Evolutionary conservation across 2,888 invertebrate species (phyloP).

Genomic region (Synanthedon myopaeformis): DNA sequence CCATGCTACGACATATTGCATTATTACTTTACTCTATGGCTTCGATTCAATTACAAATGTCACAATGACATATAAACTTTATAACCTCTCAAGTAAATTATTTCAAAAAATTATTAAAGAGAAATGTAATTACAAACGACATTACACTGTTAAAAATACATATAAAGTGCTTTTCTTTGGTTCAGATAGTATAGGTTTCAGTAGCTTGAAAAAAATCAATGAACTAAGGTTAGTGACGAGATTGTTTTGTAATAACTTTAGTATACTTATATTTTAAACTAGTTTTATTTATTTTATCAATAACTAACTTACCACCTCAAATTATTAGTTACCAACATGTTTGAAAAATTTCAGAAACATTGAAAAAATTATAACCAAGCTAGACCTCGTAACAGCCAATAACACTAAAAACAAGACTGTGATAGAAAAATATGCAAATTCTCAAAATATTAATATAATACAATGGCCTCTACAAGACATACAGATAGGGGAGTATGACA

Average conservation of each 20-base stretch:
- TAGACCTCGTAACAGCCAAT: constrained; percentile 80
- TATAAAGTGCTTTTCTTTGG: constrained; percentile 81
- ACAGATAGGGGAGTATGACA: constrained; percentile 72
- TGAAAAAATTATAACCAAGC: constrained; percentile 53
- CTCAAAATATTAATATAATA: constrained; percentile 70
- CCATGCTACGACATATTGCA: too few relatives aligned
- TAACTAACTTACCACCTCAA: too few relatives aligned
- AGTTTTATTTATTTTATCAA: too few relatives aligned
- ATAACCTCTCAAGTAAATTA: constrained; percentile 33
- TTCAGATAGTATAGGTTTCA: constrained; percentile 84
- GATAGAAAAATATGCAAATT: constrained; percentile 76
- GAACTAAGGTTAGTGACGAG: constrained; percentile 70
- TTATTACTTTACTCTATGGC: too few relatives aligned
- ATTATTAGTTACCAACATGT: too few relatives aligned
- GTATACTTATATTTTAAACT: too few relatives aligned
- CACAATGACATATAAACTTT: constrained; percentile 21
- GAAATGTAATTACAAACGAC: constrained; percentile 18
- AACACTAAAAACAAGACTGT: constrained; percentile 70
- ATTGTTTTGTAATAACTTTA: background rate
- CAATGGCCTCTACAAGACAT: constrained; percentile 74
- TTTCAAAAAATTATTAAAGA: constrained; percentile 22
- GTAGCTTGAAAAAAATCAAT: constrained; percentile 77
- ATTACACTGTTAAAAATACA: constrained; percentile 20
- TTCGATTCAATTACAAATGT: background rate
- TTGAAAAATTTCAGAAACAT: constrained; percentile 47